phyloP scores from a whole-genome alignment of 2,888 invertebrate genomes.

The Synergus laeviventris region DNA sequence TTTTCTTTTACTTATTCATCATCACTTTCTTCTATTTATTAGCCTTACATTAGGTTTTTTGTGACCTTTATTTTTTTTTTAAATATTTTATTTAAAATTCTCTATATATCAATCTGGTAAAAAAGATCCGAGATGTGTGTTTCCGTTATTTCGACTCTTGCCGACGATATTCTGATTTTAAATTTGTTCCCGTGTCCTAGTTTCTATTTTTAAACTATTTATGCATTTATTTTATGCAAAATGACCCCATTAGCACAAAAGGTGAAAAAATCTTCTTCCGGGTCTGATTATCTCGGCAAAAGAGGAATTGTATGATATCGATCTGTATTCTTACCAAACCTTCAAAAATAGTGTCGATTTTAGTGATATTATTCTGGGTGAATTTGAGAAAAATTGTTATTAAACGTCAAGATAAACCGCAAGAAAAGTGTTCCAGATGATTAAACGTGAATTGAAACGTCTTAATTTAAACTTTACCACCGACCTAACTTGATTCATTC shows the following conservation, averaged over 20 bases:
- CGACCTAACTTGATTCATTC: neutral
- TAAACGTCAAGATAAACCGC: neutral
- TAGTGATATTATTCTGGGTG: neutral
- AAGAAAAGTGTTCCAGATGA: neutral
- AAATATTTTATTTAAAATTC: too few relatives aligned
- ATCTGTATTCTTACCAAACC: too few relatives aligned
- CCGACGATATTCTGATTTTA: neutral
- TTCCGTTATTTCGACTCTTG: neutral
- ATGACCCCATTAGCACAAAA: neutral
- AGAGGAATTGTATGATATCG: too few relatives aligned
- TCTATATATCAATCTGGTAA: too few relatives aligned
- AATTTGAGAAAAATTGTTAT: neutral
- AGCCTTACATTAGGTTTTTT: conserved; percentile 14
- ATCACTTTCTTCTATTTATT: conserved; percentile 36
- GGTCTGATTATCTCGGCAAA: neutral
- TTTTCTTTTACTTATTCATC: conserved; percentile 35
- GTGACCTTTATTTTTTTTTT: neutral
- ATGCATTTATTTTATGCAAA: neutral
- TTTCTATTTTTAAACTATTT: neutral
- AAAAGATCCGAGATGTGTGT: neutral
- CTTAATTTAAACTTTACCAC: neutral
- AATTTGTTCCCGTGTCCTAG: neutral
- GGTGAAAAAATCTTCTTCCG: neutral
- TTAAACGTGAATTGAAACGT: neutral
- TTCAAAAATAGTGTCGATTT: too few relatives aligned